Base-by-base conservation (phyloP, 2,797 vertebrate species). In the Acrossocheilus wenchowensis region DNA sequence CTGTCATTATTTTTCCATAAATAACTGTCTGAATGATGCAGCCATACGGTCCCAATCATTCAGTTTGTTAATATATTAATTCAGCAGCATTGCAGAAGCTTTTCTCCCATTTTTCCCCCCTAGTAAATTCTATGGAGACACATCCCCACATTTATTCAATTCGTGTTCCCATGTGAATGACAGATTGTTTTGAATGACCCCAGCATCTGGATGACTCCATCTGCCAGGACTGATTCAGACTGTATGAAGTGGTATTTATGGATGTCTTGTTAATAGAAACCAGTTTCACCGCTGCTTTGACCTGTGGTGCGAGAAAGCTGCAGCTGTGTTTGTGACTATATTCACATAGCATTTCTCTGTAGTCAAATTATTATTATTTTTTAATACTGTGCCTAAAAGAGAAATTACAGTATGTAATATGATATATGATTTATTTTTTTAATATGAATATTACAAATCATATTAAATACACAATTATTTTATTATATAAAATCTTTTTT, bases 31-130 rank as follows among this genome's bases (percentile, higher is more conserved):
- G 89, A 88, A 89, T 88, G 86, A 91, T 81, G 12, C 66, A 66
- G 82, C 91, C 94, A 93, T 91, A 93, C 93, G 92, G 88, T 89
- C 54, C 66, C 82, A 80, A 87, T 93, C 90, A 89, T 72, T 91
- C 87, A 77, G 26, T 60, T 3, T 36, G 34, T 85, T 83, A 79
- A 73, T 86, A 54, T 73, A 81, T 52, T 60, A 17, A 84, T 82
- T 85, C 73, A 82, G 34, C 26, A 7, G 4, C 34, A 1, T n/a
- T 72, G 14, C 45, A 34, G 57, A 19, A 39, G 45, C 10, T 12
- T 19, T 62, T 84, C 68, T 43, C 21, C 19, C 48, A 19, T 26
- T n/a, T 62, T 86, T 36, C 60, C 5, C 77, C 60, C 5, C 77
- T 83, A n/a, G 21, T 78, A 43, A 83, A 78, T 82, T 41, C 77